Conservation (phyloP, 1,140 invertebrate species). For the Heliconius eleuchia region DNA sequence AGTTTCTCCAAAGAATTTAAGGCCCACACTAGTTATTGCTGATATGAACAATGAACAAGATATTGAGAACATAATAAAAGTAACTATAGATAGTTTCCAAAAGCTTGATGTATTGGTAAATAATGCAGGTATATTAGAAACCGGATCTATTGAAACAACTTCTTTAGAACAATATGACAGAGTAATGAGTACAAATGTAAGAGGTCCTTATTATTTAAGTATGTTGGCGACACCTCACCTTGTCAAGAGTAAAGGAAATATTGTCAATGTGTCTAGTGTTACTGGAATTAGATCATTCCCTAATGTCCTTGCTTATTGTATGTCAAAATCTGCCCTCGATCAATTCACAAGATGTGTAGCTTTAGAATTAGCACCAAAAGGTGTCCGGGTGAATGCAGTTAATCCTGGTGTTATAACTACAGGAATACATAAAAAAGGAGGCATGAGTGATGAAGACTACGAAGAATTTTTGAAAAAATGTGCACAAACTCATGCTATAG, state of each 20-base stretch:
- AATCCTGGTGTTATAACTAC: constrained; percentile 90
- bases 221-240: constrained; percentile 89
- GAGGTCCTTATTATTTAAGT: constrained; percentile 87
- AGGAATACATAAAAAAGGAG: constrained; percentile 86
- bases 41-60: constrained; percentile 87
- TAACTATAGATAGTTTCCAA: constrained; percentile 82
- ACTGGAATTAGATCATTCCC: constrained; percentile 87
- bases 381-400: constrained; percentile 89
- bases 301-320: constrained; percentile 86
- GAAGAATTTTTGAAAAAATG: constrained; percentile 86
- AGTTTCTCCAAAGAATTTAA: constrained; percentile 61
- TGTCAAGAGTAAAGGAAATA: constrained; percentile 86
- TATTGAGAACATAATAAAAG: constrained; percentile 83
- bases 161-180: constrained; percentile 88
- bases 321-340: constrained; percentile 91
- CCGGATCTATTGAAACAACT: constrained; percentile 88
- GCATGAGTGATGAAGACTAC: constrained; percentile 86
- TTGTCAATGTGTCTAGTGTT: constrained; percentile 92
- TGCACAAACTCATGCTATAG: constrained; percentile 89
- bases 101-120: constrained; percentile 89
- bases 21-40: constrained; percentile 82
- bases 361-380: constrained; percentile 86
- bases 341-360: constrained; percentile 89
- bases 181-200: constrained; percentile 88
- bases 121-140: constrained; percentile 86